Conservation (phyloP, 1,140 invertebrate genomes). For the Arion vulgaris region DNA sequence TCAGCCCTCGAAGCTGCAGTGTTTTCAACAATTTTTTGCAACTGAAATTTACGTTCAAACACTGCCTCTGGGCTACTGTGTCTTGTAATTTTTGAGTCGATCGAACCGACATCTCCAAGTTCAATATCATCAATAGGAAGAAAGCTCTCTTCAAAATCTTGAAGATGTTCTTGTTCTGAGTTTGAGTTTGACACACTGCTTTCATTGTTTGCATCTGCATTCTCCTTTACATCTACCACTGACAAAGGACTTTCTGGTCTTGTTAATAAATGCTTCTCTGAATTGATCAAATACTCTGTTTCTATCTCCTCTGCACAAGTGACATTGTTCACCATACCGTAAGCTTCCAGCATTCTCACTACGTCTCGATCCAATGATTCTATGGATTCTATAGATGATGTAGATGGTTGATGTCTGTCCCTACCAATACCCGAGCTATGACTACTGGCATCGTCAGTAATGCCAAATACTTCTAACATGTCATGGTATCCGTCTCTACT, state of each 20-base stretch:
- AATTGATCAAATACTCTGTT: not conserved
- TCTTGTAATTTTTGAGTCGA: not conserved
- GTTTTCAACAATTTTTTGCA: not conserved
- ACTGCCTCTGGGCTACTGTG: slow-evolving; percentile 13
- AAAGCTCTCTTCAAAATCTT: slow-evolving; percentile 23
- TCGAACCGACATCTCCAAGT: not conserved
- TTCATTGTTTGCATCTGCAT: not conserved
- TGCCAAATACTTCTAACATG: slow-evolving; percentile 32
- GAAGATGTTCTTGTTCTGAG: not conserved
- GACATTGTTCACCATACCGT: not conserved
- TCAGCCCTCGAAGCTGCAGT: not conserved
- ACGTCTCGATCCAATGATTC: slow-evolving; percentile 17
- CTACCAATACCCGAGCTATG: not conserved
- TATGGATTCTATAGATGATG: not conserved
- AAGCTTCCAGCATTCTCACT: slow-evolving; percentile 31
- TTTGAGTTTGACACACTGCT: not conserved
- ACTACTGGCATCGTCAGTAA: not conserved
- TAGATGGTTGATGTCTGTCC: slow-evolving; percentile 21
- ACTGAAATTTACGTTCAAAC: not conserved
- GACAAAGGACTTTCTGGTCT: slow-evolving; percentile 34
- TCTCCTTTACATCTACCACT: not conserved
- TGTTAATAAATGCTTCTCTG: not conserved
- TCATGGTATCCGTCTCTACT: slow-evolving; percentile 26
- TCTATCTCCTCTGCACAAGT: slow-evolving; percentile 27
- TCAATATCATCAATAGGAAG: slow-evolving; percentile 21